Conservation (phyloP, 2,888 invertebrate species). For the Anthrax anthrax region DNA sequence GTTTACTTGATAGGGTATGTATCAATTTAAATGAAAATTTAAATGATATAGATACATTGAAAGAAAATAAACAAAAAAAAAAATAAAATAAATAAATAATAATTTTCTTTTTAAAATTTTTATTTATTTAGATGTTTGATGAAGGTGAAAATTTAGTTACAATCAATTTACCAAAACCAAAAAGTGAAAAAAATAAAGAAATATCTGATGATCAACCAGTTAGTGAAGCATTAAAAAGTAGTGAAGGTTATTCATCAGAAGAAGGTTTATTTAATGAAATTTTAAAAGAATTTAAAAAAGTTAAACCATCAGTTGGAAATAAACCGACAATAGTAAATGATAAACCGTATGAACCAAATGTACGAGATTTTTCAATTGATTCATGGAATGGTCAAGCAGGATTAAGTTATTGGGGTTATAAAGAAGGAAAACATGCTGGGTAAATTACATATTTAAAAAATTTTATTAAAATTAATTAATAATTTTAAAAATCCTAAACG, state of each 20-base stretch:
- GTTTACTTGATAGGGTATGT: slow-evolving; percentile 65
- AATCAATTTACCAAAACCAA: slow-evolving; percentile 36
- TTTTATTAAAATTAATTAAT: neutral
- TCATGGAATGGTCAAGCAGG: slow-evolving; percentile 51
- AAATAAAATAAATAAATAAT: too few species aligned
- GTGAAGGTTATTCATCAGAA: slow-evolving; percentile 13
- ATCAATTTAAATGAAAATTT: too few species aligned
- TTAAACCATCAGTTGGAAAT: slow-evolving; percentile 10
- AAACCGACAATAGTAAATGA: slow-evolving; percentile 20
- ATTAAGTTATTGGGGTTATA: slow-evolving; percentile 51
- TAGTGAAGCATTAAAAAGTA: slow-evolving; percentile 1
- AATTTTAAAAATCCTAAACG: neutral
- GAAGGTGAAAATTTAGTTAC: slow-evolving; percentile 45
- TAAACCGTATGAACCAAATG: slow-evolving; percentile 17
- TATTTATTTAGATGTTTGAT: slow-evolving; percentile 41
- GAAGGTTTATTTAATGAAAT: slow-evolving; percentile 27
- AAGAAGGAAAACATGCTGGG: slow-evolving; percentile 13
- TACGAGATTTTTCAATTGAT: slow-evolving; percentile 40
- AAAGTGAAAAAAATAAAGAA: slow-evolving; percentile 23
- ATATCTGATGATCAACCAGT: slow-evolving; percentile 3
- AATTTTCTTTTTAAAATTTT: neutral
- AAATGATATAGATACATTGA: too few species aligned
- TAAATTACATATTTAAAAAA: neutral
- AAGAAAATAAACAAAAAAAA: too few species aligned
- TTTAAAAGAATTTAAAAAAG: slow-evolving; percentile 22